Evolutionary conservation across 23 tunicate genomes (phyloP).

Genomic region (Halocynthia roretzi): DNA sequence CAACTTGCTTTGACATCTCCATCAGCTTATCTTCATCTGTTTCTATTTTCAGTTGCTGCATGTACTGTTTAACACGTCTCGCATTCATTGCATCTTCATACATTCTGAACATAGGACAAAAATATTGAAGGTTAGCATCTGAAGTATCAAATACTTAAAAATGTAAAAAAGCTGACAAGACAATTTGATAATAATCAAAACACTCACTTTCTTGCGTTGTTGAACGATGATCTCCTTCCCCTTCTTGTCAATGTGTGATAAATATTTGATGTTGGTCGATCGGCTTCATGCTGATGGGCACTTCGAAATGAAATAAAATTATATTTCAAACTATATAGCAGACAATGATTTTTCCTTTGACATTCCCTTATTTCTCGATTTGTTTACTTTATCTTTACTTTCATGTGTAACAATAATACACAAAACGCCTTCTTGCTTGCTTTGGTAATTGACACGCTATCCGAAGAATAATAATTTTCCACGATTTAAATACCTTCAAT

Average conservation of each 20-base stretch:
- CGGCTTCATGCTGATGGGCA: slow-evolving; percentile 48
- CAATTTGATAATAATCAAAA: background rate
- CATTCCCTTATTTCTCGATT: too few species aligned
- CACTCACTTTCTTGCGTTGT: slow-evolving; percentile 60
- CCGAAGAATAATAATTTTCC: background rate
- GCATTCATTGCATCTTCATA: slow-evolving; percentile 90
- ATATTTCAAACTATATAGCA: too few species aligned
- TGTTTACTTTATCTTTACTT: too few species aligned
- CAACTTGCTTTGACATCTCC: slow-evolving; percentile 79
- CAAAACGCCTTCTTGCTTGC: too few species aligned
- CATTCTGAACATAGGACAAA: slow-evolving; percentile 15
- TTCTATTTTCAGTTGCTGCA: slow-evolving; percentile 56
- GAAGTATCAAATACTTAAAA: too few species aligned
- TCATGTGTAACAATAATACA: too few species aligned
- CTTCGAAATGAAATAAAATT: slow-evolving; percentile 10
- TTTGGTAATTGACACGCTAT: background rate
- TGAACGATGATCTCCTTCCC: slow-evolving; percentile 67
- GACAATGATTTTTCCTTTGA: too few species aligned
- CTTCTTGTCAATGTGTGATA: slow-evolving; percentile 73
- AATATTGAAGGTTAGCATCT: background rate
- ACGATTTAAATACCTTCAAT: background rate
- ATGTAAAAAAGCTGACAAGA: too few species aligned
- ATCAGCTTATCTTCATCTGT: slow-evolving; percentile 78
- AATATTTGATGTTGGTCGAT: slow-evolving; percentile 20
- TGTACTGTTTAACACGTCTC: slow-evolving; percentile 81